phyloP scores from a whole-genome alignment of 2,113 vertebrate genomes.

The Pluvianellus socialis region DNA sequence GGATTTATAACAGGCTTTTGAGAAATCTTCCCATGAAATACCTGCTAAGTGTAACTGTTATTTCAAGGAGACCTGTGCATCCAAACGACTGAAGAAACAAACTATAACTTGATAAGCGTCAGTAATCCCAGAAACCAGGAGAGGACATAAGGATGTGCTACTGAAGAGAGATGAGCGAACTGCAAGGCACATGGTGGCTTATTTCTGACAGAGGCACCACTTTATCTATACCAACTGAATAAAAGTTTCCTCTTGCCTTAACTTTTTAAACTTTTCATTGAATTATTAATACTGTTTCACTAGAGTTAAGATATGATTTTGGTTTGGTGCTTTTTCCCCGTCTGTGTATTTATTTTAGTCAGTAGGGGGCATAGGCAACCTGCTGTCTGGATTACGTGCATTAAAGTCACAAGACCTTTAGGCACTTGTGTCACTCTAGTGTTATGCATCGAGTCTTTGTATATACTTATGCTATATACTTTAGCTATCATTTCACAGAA shows the following conservation, averaged over 20 bases:
- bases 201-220: not conserved
- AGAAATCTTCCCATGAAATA: not conserved
- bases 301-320: not conserved
- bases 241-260: not conserved
- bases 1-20: not conserved
- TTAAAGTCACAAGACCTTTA: not conserved
- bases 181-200: not conserved
- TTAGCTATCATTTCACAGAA: not conserved
- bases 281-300: not conserved
- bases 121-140: not conserved
- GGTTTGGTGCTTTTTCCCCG: not conserved
- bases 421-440: not conserved
- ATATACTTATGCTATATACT: too few species aligned
- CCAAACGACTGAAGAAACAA: not conserved
- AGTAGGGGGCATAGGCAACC: constrained; percentile 67
- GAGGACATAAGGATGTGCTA: not conserved
- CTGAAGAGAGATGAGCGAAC: not conserved
- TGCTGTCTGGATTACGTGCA: not conserved
- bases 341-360: constrained; percentile 12
- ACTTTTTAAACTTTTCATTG: not conserved
- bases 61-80: not conserved
- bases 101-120: not conserved
- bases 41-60: not conserved
- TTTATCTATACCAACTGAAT: not conserved
- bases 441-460: rapidly evolving